These are phyloP conservation scores for Spongia lamella DNA, from an alignment of 37 sponge, comb jelly and placozoan species.

Conservation along the genomic window DNA sequence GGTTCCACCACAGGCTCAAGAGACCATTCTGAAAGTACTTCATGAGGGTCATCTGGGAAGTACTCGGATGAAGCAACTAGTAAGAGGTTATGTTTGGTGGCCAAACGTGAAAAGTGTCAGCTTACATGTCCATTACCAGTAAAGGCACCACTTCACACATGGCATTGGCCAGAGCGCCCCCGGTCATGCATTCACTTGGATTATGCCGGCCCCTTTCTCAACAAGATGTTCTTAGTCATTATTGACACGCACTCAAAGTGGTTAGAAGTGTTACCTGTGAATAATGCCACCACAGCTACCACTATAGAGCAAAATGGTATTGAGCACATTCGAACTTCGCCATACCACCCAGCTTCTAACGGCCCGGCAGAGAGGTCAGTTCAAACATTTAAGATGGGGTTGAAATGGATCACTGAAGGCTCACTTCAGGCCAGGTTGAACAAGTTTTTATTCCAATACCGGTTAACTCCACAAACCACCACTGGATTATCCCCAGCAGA, in stretches of 20 bases:
- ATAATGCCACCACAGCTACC: too few species aligned
- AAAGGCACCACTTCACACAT: slow-evolving; percentile 8
- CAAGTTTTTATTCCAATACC: slow-evolving; percentile 21
- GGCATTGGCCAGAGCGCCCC: slow-evolving; percentile 6
- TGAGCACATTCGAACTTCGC: too few species aligned
- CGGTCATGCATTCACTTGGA: slow-evolving; percentile 9
- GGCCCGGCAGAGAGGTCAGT: slow-evolving; percentile 35
- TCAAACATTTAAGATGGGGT: slow-evolving; percentile 11
- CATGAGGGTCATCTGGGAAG: slow-evolving; percentile 8
- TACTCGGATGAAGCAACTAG: background rate
- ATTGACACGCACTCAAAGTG: too few species aligned
- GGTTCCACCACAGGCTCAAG: background rate
- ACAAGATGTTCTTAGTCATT: too few species aligned
- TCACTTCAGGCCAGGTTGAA: slow-evolving; percentile 6
- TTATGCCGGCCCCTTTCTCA: too few species aligned
- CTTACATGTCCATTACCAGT: background rate
- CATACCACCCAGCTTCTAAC: too few species aligned
- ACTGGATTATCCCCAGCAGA: slow-evolving; percentile 20
- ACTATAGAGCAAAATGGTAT: too few species aligned
- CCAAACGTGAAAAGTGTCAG: slow-evolving; percentile 10
- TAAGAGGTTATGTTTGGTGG: slow-evolving; percentile 14
- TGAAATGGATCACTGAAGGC: background rate
- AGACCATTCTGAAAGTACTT: background rate
- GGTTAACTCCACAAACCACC: slow-evolving; percentile 12
- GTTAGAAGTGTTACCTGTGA: too few species aligned